A percentile compares a stretch with the other conserved stretches of the same genome.
Evolutionary conservation across 2,113 vertebrate genomes (phyloP).

Genomic region (Lepidothrix coronata): DNA sequence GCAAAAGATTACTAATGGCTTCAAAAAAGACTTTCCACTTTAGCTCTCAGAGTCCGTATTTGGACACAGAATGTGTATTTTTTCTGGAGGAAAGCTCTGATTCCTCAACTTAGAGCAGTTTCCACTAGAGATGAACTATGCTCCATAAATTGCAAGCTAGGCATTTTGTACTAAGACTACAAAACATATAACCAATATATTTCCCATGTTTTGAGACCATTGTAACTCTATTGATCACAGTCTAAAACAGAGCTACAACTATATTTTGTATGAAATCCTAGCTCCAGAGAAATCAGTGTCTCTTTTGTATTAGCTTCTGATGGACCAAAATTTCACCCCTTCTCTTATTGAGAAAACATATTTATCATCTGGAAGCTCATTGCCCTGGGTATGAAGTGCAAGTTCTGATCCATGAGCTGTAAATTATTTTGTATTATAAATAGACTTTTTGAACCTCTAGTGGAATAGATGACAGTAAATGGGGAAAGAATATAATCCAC

Average conservation of each 20-base stretch:
- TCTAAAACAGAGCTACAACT: not conserved
- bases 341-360: not conserved
- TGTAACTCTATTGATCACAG: not conserved
- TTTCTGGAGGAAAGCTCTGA: not conserved
- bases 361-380: not conserved
- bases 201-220: not conserved
- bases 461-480: not conserved
- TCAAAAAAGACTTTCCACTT: not conserved
- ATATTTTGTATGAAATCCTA: not conserved
- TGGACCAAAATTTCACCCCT: not conserved
- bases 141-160: not conserved
- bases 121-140: not conserved
- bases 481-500: not conserved
- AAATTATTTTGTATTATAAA: constrained; percentile 4
- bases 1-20: not conserved
- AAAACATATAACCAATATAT: not conserved
- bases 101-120: not conserved
- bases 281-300: not conserved
- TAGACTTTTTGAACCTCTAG: not conserved
- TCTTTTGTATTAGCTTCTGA: not conserved
- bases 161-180: not conserved
- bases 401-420: not conserved
- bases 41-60: not conserved
- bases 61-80: not conserved
- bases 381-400: not conserved